Conservation (phyloP, 2,797 vertebrate genomes). For the Sebastiscus albofasciatus region DNA sequence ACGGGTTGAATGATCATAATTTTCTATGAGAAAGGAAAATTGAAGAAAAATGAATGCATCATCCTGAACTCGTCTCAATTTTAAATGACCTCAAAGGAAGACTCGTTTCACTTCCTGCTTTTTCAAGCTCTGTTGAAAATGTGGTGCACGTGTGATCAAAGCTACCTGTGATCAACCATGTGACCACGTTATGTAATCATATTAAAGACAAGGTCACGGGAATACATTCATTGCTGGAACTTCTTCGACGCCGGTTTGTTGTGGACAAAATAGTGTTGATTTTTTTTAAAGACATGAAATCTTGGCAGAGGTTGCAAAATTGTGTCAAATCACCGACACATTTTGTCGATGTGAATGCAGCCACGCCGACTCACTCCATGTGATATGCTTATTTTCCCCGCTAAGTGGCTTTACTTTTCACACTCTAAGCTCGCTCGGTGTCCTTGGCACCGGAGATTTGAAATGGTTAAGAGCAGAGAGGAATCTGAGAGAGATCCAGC, state of each 20-base stretch:
- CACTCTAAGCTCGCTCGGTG: slow-evolving; percentile 50
- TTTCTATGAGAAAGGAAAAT: neutral
- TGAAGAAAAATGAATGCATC: neutral
- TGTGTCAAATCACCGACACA: slow-evolving; percentile 47
- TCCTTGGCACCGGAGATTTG: slow-evolving; percentile 63
- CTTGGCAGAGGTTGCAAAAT: slow-evolving; percentile 24
- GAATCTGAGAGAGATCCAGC: slow-evolving; percentile 57
- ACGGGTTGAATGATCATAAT: neutral
- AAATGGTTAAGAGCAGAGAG: slow-evolving; percentile 63
- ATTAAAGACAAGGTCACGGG: neutral
- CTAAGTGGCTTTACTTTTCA: slow-evolving; percentile 68
- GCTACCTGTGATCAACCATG: slow-evolving; percentile 26
- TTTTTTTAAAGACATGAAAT: neutral
- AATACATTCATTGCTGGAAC: neutral
- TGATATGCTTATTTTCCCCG: slow-evolving; percentile 39
- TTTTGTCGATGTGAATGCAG: slow-evolving; percentile 38
- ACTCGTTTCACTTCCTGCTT: slow-evolving; percentile 2
- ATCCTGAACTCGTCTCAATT: neutral
- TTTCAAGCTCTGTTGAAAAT: neutral
- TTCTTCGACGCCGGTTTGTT: neutral
- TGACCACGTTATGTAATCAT: slow-evolving; percentile 20
- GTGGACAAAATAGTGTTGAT: slow-evolving; percentile 19
- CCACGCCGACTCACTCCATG: slow-evolving; percentile 49
- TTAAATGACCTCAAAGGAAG: neutral
- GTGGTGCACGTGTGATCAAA: slow-evolving; percentile 31